These are phyloP conservation scores for Siphamia tubifer DNA, from an alignment of 2,113 vertebrate genomes.

Conservation along the genomic window DNA sequence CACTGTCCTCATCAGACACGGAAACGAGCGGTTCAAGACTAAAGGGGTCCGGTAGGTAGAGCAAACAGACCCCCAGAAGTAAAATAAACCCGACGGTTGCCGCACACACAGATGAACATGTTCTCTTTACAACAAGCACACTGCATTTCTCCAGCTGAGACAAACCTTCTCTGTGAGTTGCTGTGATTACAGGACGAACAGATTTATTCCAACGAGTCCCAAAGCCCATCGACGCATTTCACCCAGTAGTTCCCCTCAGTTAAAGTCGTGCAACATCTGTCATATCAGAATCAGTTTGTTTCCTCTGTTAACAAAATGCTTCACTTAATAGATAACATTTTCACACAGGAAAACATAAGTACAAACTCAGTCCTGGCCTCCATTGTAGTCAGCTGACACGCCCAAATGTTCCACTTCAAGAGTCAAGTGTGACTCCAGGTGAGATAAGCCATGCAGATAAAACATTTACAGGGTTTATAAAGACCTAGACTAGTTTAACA, in stretches of 20 bases:
- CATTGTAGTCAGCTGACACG: background rate
- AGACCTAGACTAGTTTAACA: too few relatives aligned
- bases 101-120: background rate
- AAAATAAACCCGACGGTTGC: slow-evolving; percentile 4
- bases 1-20: background rate
- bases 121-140: background rate
- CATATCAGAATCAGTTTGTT: too few relatives aligned
- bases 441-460: background rate
- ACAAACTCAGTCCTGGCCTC: background rate
- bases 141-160: background rate
- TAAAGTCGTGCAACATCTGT: background rate
- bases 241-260: background rate
- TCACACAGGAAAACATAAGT: background rate
- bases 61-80: slow-evolving; percentile 24
- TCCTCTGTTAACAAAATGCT: background rate
- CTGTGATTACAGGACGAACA: background rate
- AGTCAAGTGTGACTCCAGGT: background rate
- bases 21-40: accelerated
- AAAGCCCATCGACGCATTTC: slow-evolving; percentile 27
- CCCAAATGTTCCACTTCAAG: background rate
- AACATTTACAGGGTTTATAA: background rate
- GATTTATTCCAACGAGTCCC: background rate
- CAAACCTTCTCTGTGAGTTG: background rate
- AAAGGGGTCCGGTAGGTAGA: slow-evolving; percentile 26
- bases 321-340: too few relatives aligned